phyloP scores from a whole-genome alignment of 2,888 invertebrate genomes.

The Cataglyphis albicans region DNA sequence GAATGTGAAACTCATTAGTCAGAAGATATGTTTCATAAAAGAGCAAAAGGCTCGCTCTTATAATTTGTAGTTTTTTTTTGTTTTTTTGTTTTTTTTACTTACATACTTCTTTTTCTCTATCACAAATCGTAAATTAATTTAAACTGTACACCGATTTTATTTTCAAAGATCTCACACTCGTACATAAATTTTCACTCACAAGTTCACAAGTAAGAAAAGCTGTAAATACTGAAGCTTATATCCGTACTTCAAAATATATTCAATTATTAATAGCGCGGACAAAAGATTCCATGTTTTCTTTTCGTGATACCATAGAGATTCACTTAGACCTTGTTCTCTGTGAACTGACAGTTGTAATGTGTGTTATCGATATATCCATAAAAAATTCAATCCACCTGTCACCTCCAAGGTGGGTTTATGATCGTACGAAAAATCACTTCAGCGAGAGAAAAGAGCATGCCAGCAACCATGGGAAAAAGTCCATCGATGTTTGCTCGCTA shows the following conservation, averaged over 20 bases:
- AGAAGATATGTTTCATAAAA: background rate
- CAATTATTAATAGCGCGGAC: background rate
- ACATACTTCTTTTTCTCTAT: background rate
- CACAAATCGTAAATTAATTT: background rate
- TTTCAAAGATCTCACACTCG: background rate
- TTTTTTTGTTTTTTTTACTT: background rate
- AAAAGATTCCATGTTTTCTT: background rate
- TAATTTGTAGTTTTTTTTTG: background rate
- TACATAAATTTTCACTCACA: background rate
- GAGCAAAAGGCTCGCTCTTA: background rate
- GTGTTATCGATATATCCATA: slow-evolving; percentile 5
- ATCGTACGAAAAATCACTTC: slow-evolving; percentile 21
- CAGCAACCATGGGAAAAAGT: slow-evolving; percentile 40
- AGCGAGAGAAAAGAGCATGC: slow-evolving; percentile 23
- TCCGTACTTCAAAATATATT: background rate
- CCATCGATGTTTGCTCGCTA: slow-evolving; percentile 50
- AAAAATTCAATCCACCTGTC: slow-evolving; percentile 44
- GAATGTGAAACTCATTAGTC: slow-evolving; percentile 16
- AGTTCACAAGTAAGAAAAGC: background rate
- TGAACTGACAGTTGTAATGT: background rate
- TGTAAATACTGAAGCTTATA: background rate
- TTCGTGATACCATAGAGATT: slow-evolving; percentile 3
- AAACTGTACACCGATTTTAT: background rate
- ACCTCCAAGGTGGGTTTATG: slow-evolving; percentile 26
- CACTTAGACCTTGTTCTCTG: background rate